Evolutionary conservation across 2,797 vertebrate genomes (phyloP).

Genomic region (Moxostoma hubbsi): DNA sequence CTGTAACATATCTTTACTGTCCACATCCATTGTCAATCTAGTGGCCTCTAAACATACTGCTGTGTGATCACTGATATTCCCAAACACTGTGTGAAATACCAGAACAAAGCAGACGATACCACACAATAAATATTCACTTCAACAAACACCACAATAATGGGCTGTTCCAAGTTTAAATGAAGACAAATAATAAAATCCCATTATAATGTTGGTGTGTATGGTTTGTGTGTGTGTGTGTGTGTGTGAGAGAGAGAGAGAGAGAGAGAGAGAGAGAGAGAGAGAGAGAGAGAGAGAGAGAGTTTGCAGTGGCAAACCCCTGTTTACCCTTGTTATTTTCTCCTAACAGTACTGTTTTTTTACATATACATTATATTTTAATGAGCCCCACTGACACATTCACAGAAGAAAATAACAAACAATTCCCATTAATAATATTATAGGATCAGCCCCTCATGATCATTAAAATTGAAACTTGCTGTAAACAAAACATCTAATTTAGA

Average conservation of each 20-base stretch:
- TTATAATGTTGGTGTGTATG: background rate
- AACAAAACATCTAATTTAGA: conserved; percentile 17
- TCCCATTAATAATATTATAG: conserved; percentile 15
- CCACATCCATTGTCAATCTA: no score
- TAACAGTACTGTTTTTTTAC: no score
- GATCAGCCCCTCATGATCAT: background rate
- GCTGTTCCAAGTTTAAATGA: background rate
- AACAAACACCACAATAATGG: background rate
- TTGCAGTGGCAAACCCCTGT: background rate
- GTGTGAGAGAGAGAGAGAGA: background rate
- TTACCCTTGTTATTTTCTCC: conserved; percentile 4
- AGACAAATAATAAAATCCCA: conserved; percentile 2
- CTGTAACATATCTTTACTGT: no score
- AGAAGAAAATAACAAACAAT: conserved; percentile 15
- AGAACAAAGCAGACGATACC: background rate
- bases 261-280: no score
- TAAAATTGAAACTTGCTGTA: background rate
- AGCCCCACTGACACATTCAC: conserved; percentile 21
- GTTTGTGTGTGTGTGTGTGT: background rate
- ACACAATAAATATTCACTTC: background rate
- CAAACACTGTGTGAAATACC: background rate
- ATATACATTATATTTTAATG: conserved; percentile 41
- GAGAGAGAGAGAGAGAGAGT: background rate
- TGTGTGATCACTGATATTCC: background rate
- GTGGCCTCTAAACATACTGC: no score